Evolutionary conservation across 2,888 invertebrate genomes (phyloP), one percentile per base, ranked within the genome.

Genomic region (Dendrolimus pini): DNA sequence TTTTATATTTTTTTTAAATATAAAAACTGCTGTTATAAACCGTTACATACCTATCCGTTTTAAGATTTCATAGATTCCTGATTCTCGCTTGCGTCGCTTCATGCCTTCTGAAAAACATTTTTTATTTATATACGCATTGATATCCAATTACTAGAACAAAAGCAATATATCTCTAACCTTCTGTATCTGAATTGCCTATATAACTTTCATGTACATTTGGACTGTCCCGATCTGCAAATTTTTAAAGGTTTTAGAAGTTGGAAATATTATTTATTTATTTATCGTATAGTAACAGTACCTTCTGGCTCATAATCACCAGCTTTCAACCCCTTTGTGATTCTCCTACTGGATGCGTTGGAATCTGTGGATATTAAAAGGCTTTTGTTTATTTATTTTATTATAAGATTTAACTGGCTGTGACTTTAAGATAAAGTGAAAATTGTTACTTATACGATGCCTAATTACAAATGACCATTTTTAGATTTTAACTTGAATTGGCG

Each of bases 291-390:
- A 3, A 30, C 30, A 30, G 6, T 68, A 81, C 82, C 72, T 68
- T 80, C 82, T 9, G 79, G 75, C 56, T 82, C 82, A 56, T 69
- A 78, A 52, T 80, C 81, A 18, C 60, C 78, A 41, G 67, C 63
- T 47, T 60, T 66, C 7, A 82, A 58, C 13, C 82, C 83, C 65
- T 69, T 74, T 9, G 83, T 83, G 59, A 78, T 75, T 58, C 70
- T 60, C 54, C 63, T 59, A 42, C 60, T 61, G 2, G 63, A 61
- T n/a, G 63, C 67, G 13, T 61, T 67, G 7, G 75, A 75, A 56
- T 65, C 75, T 78, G 63, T 18, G 66, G 69, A 56, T 47, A 58
- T 58, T 41, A 41, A 53, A 12, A 59, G 41, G 41, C 8, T 13
- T 12, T 42, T 1, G 7, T 55, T 30, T 30, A 3, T 30, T 3